Evolutionary conservation across 2,113 vertebrate species (phyloP).

Genomic region (Chaenogobius annularis): DNA sequence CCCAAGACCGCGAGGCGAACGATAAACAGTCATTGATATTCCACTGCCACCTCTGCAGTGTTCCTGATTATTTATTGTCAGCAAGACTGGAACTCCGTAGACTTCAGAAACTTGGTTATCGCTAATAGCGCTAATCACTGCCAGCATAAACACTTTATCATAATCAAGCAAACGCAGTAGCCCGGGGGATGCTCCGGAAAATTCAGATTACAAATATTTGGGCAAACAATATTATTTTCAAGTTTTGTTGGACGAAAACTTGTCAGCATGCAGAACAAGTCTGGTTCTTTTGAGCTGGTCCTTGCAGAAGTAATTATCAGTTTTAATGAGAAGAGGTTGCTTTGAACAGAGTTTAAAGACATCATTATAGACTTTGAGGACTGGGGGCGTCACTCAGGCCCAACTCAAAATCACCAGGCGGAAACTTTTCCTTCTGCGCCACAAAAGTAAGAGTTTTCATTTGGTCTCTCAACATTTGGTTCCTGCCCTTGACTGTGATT

Average conservation of each 20-base stretch:
- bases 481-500: too few species aligned
- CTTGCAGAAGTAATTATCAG: conserved; percentile 5
- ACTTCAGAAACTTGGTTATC: conserved; percentile 19
- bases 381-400: conserved; percentile 9
- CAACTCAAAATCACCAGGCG: conserved; percentile 6
- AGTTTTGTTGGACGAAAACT: background rate
- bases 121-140: conserved; percentile 5
- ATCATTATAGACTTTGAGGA: conserved; percentile 15
- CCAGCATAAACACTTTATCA: conserved; percentile 11
- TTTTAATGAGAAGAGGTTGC: conserved; percentile 18
- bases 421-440: conserved; percentile 2
- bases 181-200: conserved; percentile 5
- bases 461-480: too few species aligned
- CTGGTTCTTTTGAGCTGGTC: background rate
- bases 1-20: background rate
- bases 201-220: conserved; percentile 16
- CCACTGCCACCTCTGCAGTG: background rate
- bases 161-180: background rate
- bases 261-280: background rate
- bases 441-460: background rate
- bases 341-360: conserved; percentile 23
- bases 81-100: background rate
- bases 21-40: conserved; percentile 10
- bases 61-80: background rate
- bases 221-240: conserved; percentile 5